Evolutionary conservation across 2,113 vertebrate genomes (phyloP), one percentile per base, ranked within the genome.

Genomic region (Muntiacus reevesi): DNA sequence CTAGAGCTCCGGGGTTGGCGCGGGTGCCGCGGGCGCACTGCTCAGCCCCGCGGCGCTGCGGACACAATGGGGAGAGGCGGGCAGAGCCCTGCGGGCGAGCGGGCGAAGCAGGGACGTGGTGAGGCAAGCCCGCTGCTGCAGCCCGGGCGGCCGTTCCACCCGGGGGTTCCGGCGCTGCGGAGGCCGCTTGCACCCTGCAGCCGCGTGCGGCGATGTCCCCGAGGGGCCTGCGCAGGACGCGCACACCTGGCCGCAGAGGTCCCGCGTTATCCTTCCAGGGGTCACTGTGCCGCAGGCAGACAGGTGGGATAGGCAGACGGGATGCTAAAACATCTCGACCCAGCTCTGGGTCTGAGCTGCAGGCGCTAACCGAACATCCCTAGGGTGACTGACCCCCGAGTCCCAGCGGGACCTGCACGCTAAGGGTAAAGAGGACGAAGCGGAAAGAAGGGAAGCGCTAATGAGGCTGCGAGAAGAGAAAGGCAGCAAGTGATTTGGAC

Each of bases 41-140:
- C 88, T 89, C 43, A 81, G 17, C 19, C 62, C 93, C n/a, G 62
- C 94, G 60, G 91, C 52, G 36, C 87, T 57, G 97, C 52, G 52
- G 71, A 95, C 96, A 98, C 98, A 97, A 98, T 91, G 95, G 91
- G 83, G 54, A 88, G 62, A 71, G 36, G 76, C 67, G 3, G 62
- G 76, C 85, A n/a, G 55, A 89, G 52, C 76, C 54, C 74, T 17
- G 71, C 33, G 7, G 88, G 33, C 40, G 43, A 78, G 30, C 1
- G 62, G n/a, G 43, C 1, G 71, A 23, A 52, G 87, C 71, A 2
- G 40, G 47, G 30, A 62, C 83, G n/a, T 8, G 9, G 60, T 17
- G 4, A 16, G 78, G 55, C 78, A 2, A 25, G 33, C 54, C 43
- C 3, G 4, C 54, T 47, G 91, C 78, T 0, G 74, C 83, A 59